phyloP scores from a whole-genome alignment of 1,140 invertebrate species.

The Bicyclus anynana region DNA sequence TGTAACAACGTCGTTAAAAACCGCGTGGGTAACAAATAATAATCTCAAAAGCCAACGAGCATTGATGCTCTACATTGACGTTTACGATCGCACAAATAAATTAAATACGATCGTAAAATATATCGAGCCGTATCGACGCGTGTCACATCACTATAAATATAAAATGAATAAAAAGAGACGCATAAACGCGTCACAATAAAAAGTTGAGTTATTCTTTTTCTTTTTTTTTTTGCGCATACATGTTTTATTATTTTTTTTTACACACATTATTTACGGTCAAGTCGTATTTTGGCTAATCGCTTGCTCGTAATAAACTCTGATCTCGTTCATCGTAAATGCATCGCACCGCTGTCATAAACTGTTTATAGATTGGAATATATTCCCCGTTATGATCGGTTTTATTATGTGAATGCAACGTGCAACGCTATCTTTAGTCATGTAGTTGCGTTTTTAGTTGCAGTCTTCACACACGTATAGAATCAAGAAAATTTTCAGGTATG shows the following conservation, averaged over 20 bases:
- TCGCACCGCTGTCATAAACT: slow-evolving; percentile 33
- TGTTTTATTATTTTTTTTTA: slow-evolving; percentile 34
- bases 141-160: slow-evolving; percentile 67
- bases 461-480: background rate
- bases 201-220: slow-evolving; percentile 52
- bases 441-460: background rate
- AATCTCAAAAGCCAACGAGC: slow-evolving; percentile 48
- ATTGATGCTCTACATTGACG: slow-evolving; percentile 51
- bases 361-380: slow-evolving; percentile 44
- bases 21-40: slow-evolving; percentile 57
- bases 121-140: slow-evolving; percentile 61
- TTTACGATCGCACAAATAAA: slow-evolving; percentile 67
- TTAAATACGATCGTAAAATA: slow-evolving; percentile 64
- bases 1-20: slow-evolving; percentile 62
- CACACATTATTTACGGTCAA: slow-evolving; percentile 44
- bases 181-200: slow-evolving; percentile 61
- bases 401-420: slow-evolving; percentile 6
- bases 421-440: background rate
- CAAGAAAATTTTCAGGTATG: too few relatives aligned
- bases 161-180: slow-evolving; percentile 29
- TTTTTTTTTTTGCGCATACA: slow-evolving; percentile 18
- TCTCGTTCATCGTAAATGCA: slow-evolving; percentile 40
- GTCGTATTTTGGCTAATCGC: slow-evolving; percentile 57
- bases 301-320: slow-evolving; percentile 39
- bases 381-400: slow-evolving; percentile 19